A percentile compares a stretch with the other conserved stretches of the same genome.
Conservation (phyloP, 2,888 invertebrate species). For the Caenorhabditis sp. region DNA sequence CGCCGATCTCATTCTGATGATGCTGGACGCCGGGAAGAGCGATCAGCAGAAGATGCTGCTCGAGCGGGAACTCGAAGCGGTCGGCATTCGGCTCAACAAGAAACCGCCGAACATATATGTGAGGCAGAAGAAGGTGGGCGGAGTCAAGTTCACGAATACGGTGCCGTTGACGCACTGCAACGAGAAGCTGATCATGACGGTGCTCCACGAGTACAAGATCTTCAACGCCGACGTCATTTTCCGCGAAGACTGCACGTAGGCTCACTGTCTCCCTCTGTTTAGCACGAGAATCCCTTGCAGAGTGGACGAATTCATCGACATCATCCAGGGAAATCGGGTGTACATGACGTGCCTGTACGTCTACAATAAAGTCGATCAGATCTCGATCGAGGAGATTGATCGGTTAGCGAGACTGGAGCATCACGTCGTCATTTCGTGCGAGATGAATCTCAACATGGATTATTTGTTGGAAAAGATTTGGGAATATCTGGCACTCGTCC, state of each 20-base stretch:
- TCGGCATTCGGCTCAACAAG: constrained; percentile 96
- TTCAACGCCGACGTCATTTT: constrained; percentile 87
- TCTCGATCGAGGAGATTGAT: constrained; percentile 88
- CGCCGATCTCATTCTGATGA: constrained; percentile 97
- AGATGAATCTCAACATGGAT: constrained; percentile 98
- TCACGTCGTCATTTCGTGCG: constrained; percentile 87
- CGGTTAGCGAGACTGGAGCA: constrained; percentile 84
- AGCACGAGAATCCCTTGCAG: too few relatives aligned
- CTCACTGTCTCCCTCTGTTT: too few relatives aligned
- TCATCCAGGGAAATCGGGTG: constrained; percentile 83
- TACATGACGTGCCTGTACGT: constrained; percentile 97
- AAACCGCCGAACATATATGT: constrained; percentile 97
- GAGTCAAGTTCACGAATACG: constrained; percentile 96
- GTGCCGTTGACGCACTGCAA: constrained; percentile 92
- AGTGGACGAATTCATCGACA: constrained; percentile 95
- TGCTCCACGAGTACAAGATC: constrained; percentile 95
- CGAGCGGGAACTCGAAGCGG: constrained; percentile 95
- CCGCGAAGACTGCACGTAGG: constrained; percentile 91
- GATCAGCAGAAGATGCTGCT: constrained; percentile 88
- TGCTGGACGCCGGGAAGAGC: constrained; percentile 98
- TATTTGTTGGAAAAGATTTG: constrained; percentile 91
- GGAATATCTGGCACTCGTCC: constrained; percentile 92
- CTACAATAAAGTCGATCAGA: constrained; percentile 99
- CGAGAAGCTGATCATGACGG: constrained; percentile 97
- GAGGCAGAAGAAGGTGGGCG: constrained; percentile 85